Conservation (phyloP, 2,113 vertebrate genomes). For the Cyanoramphus novaezelandiae region DNA sequence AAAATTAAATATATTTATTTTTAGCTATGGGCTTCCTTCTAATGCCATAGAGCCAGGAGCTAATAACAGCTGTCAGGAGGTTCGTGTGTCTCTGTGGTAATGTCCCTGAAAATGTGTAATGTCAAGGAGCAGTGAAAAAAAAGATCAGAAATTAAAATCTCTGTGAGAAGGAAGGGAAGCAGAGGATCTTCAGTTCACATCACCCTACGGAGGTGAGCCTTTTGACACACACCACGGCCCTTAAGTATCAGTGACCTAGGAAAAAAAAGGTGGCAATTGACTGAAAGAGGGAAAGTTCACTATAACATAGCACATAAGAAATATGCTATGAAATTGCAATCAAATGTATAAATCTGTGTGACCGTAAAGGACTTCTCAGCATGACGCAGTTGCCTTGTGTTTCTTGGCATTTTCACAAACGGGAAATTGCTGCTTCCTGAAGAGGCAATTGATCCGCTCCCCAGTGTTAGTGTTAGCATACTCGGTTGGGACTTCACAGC, state of each 20-base stretch:
- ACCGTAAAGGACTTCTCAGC: background rate
- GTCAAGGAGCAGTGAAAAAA: background rate
- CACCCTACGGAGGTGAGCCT: background rate
- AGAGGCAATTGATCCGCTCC: background rate
- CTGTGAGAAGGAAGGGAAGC: background rate
- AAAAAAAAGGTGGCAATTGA: background rate
- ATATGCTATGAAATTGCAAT: background rate
- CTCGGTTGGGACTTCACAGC: background rate
- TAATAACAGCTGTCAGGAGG: background rate
- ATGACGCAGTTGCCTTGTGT: background rate
- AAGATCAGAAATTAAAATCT: background rate
- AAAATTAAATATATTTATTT: background rate
- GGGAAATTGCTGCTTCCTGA: background rate
- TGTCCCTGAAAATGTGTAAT: background rate
- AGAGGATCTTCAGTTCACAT: background rate
- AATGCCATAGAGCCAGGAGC: background rate
- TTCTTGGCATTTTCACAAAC: background rate
- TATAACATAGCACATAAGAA: background rate
- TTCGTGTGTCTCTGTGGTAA: background rate
- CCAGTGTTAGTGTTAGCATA: background rate
- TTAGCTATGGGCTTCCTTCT: background rate
- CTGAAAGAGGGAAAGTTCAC: accelerated
- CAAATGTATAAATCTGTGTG: background rate
- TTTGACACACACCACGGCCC: background rate
- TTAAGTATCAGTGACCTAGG: background rate